phyloP scores from a whole-genome alignment of 2,888 invertebrate species.

The Agonopterix subpropinquella region DNA sequence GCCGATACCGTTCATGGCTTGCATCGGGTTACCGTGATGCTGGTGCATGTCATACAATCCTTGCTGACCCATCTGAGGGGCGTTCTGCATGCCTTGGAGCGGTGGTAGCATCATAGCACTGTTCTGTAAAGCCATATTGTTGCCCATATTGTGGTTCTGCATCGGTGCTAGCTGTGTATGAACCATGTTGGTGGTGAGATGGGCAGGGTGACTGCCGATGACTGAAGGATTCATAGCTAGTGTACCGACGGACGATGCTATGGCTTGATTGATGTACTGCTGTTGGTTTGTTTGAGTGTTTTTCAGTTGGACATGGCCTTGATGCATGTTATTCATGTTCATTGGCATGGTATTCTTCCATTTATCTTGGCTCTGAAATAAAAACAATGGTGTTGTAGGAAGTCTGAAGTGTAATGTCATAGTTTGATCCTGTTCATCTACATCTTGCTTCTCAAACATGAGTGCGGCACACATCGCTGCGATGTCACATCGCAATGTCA shows the following conservation, averaged over 20 bases:
- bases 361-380: slow-evolving; percentile 87
- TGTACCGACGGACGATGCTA: slow-evolving; percentile 64
- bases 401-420: neutral
- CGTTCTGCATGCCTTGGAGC: slow-evolving; percentile 67
- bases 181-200: slow-evolving; percentile 68
- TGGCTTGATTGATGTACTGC: slow-evolving; percentile 66
- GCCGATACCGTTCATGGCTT: slow-evolving; percentile 70
- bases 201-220: slow-evolving; percentile 65
- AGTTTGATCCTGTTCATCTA: too few relatives aligned
- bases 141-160: slow-evolving; percentile 65
- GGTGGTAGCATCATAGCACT: slow-evolving; percentile 70
- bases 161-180: slow-evolving; percentile 72
- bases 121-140: slow-evolving; percentile 59
- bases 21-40: slow-evolving; percentile 65
- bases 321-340: slow-evolving; percentile 73
- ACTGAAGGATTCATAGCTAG: slow-evolving; percentile 67
- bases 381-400: neutral
- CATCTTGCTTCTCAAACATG: too few relatives aligned
- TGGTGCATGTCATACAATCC: slow-evolving; percentile 69
- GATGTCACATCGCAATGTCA: too few relatives aligned
- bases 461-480: too few relatives aligned
- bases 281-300: slow-evolving; percentile 71
- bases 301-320: slow-evolving; percentile 63
- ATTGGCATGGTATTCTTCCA: slow-evolving; percentile 85
- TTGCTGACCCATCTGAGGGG: slow-evolving; percentile 69